Percentiles rank a stretch among this genome's conserved stretches.
Conservation (phyloP, 2,888 invertebrate species). For the Girardia tigrina region DNA sequence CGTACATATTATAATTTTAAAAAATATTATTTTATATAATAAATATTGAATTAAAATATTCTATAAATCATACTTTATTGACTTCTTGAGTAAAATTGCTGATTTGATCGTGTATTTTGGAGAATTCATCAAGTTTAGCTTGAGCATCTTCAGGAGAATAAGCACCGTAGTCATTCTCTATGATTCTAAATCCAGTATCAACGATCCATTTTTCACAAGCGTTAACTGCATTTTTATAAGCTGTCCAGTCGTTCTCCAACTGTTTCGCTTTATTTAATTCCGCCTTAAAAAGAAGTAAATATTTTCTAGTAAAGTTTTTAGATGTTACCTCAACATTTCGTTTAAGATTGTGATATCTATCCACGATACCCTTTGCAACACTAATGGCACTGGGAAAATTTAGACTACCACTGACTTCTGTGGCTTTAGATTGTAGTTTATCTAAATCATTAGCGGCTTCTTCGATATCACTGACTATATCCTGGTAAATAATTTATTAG, state of each 20-base stretch:
- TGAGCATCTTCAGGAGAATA: slow-evolving; percentile 15
- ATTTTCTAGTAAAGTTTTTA: too few species aligned
- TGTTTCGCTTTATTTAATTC: not conserved
- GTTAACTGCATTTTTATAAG: slow-evolving; percentile 1
- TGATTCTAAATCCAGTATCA: not conserved
- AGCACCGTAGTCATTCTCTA: not conserved
- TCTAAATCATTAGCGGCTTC: not conserved
- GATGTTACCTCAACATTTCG: not conserved
- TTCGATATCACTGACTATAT: not conserved
- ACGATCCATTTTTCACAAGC: slow-evolving; percentile 14
- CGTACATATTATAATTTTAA: too few species aligned
- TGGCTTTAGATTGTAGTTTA: not conserved
- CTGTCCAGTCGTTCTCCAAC: not conserved
- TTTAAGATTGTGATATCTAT: slow-evolving; percentile 16
- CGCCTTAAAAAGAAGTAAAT: not conserved
- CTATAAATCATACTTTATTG: not conserved
- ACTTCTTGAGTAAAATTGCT: not conserved
- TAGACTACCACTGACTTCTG: not conserved
- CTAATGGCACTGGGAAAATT: not conserved
- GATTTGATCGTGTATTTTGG: not conserved
- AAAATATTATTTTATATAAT: too few species aligned
- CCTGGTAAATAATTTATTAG: too few species aligned
- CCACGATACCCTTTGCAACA: not conserved
- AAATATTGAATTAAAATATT: too few species aligned
- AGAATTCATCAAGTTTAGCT: not conserved